Percentiles rank a stretch among this genome's conserved stretches.
Conservation (phyloP, 2,797 vertebrate genomes). For the Acrossocheilus fasciatus region DNA sequence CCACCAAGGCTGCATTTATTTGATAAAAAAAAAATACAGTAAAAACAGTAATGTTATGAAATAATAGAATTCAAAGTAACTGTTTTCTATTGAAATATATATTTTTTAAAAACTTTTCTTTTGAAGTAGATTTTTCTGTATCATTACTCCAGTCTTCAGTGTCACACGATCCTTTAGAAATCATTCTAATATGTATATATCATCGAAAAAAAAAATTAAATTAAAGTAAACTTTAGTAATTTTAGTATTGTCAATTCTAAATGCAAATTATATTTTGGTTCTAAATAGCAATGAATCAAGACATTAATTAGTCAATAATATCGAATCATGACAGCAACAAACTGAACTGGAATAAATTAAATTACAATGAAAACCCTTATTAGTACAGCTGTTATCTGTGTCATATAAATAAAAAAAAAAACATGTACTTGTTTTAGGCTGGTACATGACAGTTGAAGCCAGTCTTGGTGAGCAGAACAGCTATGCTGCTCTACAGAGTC, state of each 20-base stretch:
- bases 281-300: background rate
- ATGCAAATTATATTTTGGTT: background rate
- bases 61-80: no score
- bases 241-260: background rate
- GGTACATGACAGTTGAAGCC: conserved; percentile 76
- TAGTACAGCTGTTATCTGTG: background rate
- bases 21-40: background rate
- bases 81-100: no score
- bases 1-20: background rate
- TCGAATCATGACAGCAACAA: background rate
- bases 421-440: conserved; percentile 67
- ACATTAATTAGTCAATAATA: background rate
- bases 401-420: background rate
- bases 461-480: conserved; percentile 64
- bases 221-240: background rate
- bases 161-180: background rate
- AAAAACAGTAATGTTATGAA: no score
- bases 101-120: no score
- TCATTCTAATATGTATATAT: background rate
- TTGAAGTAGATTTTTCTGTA: background rate
- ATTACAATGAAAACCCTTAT: background rate
- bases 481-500: conserved; percentile 74
- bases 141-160: background rate
- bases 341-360: background rate
- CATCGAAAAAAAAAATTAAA: background rate